Evolutionary conservation across 1,140 invertebrate species (phyloP), one percentile per base, ranked within the genome.

Genomic region (Polypedilum vanderplanki): DNA sequence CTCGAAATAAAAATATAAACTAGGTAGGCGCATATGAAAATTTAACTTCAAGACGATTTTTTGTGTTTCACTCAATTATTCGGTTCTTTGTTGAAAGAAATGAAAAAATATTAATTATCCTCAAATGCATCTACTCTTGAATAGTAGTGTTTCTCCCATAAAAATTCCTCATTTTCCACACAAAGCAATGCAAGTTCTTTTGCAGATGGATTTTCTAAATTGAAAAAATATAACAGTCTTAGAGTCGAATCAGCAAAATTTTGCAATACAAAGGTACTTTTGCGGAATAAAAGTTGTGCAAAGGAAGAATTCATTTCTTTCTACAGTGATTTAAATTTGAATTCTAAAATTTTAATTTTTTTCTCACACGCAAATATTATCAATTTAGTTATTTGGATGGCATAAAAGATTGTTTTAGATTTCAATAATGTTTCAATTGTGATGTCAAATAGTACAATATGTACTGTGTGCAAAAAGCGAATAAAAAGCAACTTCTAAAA

Each of bases 61-160:
- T 12, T 15, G 41, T 46, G 2, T 12, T 12, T 15, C 41, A 46
- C 41, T 12, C 15, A 46, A 57, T 12, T 33, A 3, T 33, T 5
- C 24, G 24, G 24, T 33, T 1, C 24, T 33, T 41, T 46, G n/a
- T 12, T n/a, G 46, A 15, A 15, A 33, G 15, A 57, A 57, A 12
- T 57, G 1, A 57, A 46, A 46, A 46, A 46, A 57, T n/a, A 57
- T 70, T 70, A 70, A 70, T 70, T 70, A 22, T 70, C 65, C 20
- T 70, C 65, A 18, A 70, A 70, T n/a, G 65, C 65, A 70, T 70
- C 65, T 20, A 22, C 10, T 20, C 65, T 18, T 18, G 20, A 70
- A 18, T 70, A 70, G 17, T 70, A 70, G 7, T 70, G 65, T 70
- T n/a, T 57, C 12, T 70, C 65, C 65, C 65, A 70, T 70, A 70